Evolutionary conservation across 2,797 vertebrate genomes (phyloP), one percentile per base, ranked within the genome.

Genomic region (Hyperoplus lanceolatus): DNA sequence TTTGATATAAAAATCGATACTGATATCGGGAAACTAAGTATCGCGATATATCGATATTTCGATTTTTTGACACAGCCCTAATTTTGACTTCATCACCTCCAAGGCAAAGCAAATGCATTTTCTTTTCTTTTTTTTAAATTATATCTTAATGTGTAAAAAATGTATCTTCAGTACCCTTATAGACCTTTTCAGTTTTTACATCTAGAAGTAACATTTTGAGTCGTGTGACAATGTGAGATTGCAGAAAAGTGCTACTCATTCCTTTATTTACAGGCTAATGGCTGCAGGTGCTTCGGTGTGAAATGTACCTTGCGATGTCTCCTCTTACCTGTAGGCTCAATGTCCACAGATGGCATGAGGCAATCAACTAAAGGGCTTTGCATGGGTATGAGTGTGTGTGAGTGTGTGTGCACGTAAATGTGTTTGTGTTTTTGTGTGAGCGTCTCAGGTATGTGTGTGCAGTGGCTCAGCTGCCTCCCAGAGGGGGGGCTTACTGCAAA

Each of bases 291-390:
- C 78, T 77, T 88, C 67, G 49, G 75, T 76, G 81, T 81, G 75
- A 83, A 85, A 78, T 82, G 83, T 68, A 70, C 75, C 79, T 75
- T 85, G 80, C 81, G 77, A 86, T 89, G 87, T 85, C 79, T 81
- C 51, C 66, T 61, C 73, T 84, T 80, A 91, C 91, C 87, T 89
- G 87, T 86, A 77, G 88, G 84, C 80, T 87, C 54, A 45, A 81
- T 81, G 87, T 90, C 88, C 88, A 88, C 82, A 88, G 69, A 82
- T 70, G 84, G 80, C 79, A 77, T 70, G 59, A 86, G 69, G 70
- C 87, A 85, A 87, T 93, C 90, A 90, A 92, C 90, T 90, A 56
- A 53, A 79, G 89, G 29, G 87, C 90, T 82, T 66, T 75, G 77
- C 75, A 76, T 53, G 70, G 77, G 81, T 73, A 71, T 54, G 75